Evolutionary conservation across 2,888 invertebrate genomes (phyloP), one percentile per base, ranked within the genome.

Genomic region (Liodrosophila aerea): DNA sequence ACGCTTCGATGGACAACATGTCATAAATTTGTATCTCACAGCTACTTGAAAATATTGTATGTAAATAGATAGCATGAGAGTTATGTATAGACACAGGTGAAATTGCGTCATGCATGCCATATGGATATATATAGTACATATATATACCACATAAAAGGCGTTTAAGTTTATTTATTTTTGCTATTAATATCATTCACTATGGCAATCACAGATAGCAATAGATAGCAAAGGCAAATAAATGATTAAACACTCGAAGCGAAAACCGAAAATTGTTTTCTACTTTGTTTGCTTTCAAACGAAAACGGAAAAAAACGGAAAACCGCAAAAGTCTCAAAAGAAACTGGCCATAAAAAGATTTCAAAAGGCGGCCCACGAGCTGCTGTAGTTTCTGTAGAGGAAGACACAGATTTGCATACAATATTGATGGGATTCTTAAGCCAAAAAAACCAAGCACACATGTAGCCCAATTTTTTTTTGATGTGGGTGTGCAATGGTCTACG

Each of bases 141-240:
- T 27, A 29, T 27, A 27, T 22, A 18, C 33, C 49, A 33, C 64
- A 63, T 50, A 54, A 70, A 65, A 45, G 53, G 62, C 63, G 37
- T 66, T 56, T 47, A 33, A 57, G 59, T 65, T 65, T 78, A 63
- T 81, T 83, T 83, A 66, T 59, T 70, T 81, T 61, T 76, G 27
- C 76, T 60, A 64, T 76, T 81, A 73, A 76, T 80, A 80, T 36
- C 43, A 59, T 53, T 54, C 58, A 64, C 57, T 62, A 68, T 58
- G 11, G 37, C 50, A 13, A 30, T 44, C 16, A 11, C 29, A 58
- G 54, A 75, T 75, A 71, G 45, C 58, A 56, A 57, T 61, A 44
- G 58, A 57, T 61, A 44, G 41, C 45, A 45, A 54, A 53, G 34
- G 59, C 49, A 68, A 71, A 78, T 63, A 64, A 72, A 69, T 84